Conservation (phyloP, 1,140 invertebrate species). For the Arctopsyche grandis region DNA sequence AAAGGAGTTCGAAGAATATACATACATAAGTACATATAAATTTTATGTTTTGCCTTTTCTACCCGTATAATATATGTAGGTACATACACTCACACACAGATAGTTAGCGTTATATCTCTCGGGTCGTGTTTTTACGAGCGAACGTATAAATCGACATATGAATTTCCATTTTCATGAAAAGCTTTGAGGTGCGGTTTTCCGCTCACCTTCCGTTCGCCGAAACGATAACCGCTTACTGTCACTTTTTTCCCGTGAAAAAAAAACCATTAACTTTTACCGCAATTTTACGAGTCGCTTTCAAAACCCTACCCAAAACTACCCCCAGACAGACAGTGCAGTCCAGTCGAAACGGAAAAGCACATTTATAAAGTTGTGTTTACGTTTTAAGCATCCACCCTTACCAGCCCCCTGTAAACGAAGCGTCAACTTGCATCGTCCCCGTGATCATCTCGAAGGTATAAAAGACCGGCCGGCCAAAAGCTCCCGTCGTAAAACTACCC, state of each 20-base stretch:
- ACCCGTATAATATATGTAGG: too few relatives aligned
- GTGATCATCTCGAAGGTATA: background rate
- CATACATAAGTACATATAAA: constrained; percentile 4
- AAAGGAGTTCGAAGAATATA: background rate
- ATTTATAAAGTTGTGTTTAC: too few relatives aligned
- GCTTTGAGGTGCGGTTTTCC: constrained; percentile 32
- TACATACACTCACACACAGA: too few relatives aligned
- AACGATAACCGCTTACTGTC: background rate
- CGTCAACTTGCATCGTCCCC: background rate
- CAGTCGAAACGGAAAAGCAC: too few relatives aligned
- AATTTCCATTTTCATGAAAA: constrained; percentile 27
- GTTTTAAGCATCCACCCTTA: too few relatives aligned
- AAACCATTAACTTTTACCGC: too few relatives aligned
- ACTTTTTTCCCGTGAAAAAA: too few relatives aligned
- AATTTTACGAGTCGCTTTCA: too few relatives aligned
- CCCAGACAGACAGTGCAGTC: too few relatives aligned
- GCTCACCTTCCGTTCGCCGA: background rate
- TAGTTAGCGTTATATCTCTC: background rate
- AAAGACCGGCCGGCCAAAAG: background rate
- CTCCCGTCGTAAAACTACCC: constrained; percentile 40
- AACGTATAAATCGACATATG: constrained; percentile 22
- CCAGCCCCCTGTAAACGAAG: background rate
- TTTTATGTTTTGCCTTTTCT: constrained; percentile 12
- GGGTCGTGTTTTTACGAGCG: constrained; percentile 16
- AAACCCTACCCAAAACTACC: too few relatives aligned